Evolutionary conservation across 1,140 invertebrate species (phyloP).

Genomic region (Stenopsyche tienmushanensis): DNA sequence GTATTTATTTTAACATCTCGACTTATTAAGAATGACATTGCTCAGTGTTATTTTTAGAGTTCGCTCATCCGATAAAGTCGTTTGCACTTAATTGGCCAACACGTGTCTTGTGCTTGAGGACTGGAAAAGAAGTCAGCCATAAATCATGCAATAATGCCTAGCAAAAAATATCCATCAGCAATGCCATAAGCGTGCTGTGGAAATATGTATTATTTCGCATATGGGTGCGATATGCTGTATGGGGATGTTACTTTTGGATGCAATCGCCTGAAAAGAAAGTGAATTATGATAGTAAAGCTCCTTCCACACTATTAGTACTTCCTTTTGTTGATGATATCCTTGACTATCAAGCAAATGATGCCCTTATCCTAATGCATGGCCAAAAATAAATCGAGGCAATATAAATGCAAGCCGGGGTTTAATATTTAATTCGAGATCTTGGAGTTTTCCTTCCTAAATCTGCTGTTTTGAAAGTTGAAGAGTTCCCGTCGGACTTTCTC

Average conservation of each 20-base stretch:
- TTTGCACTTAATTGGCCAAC: conserved; percentile 18
- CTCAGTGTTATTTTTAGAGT: conserved; percentile 24
- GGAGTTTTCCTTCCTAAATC: too few relatives aligned
- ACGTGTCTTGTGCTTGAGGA: not conserved
- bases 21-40: conserved; percentile 30
- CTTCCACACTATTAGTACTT: conserved; percentile 30
- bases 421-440: too few relatives aligned
- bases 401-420: too few relatives aligned
- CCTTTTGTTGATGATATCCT: conserved; percentile 27
- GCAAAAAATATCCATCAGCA: too few relatives aligned
- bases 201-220: too few relatives aligned
- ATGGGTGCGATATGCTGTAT: not conserved
- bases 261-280: conserved; percentile 27
- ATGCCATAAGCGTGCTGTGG: not conserved
- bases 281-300: conserved; percentile 18
- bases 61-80: conserved; percentile 3
- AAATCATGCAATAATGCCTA: not conserved
- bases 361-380: too few relatives aligned
- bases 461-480: too few relatives aligned
- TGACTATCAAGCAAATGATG: too few relatives aligned
- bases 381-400: too few relatives aligned
- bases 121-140: not conserved
- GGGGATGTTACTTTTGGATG: too few relatives aligned
- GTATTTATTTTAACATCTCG: too few relatives aligned
- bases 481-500: not conserved